These are phyloP conservation scores for Polyploca ridens DNA, from an alignment of 2,888 invertebrate species.

Conservation along the genomic window DNA sequence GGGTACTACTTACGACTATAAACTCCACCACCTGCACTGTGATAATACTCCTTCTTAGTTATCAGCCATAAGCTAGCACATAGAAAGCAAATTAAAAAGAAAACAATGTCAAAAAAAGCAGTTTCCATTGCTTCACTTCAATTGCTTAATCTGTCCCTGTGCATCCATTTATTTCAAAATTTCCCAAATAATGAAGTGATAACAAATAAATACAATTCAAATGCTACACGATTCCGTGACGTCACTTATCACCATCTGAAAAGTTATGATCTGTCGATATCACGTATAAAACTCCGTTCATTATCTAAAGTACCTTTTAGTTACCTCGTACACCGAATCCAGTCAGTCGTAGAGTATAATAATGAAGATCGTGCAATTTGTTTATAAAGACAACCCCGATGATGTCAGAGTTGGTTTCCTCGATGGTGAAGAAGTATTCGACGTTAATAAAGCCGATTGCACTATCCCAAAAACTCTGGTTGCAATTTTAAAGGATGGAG, in stretches of 20 bases:
- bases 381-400: constrained; percentile 78
- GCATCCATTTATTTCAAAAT: background rate
- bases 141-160: too few relatives aligned
- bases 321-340: constrained; percentile 15
- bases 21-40: too few relatives aligned
- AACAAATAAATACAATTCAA: background rate
- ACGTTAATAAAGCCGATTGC: constrained; percentile 85
- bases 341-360: constrained; percentile 42
- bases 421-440: constrained; percentile 86
- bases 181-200: background rate
- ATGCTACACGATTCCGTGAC: background rate
- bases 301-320: constrained; percentile 36
- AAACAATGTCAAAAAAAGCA: background rate
- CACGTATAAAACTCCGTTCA: constrained; percentile 48
- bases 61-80: background rate
- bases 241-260: background rate
- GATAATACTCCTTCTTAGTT: background rate
- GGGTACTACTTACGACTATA: too few relatives aligned
- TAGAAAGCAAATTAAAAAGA: background rate
- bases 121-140: background rate
- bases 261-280: constrained; percentile 33
- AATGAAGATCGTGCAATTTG: constrained; percentile 90
- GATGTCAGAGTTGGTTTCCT: constrained; percentile 88
- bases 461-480: constrained; percentile 70
- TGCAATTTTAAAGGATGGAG: constrained; percentile 70